Conservation (phyloP, 2,113 vertebrate species). For the Leucoraja erinaceus region DNA sequence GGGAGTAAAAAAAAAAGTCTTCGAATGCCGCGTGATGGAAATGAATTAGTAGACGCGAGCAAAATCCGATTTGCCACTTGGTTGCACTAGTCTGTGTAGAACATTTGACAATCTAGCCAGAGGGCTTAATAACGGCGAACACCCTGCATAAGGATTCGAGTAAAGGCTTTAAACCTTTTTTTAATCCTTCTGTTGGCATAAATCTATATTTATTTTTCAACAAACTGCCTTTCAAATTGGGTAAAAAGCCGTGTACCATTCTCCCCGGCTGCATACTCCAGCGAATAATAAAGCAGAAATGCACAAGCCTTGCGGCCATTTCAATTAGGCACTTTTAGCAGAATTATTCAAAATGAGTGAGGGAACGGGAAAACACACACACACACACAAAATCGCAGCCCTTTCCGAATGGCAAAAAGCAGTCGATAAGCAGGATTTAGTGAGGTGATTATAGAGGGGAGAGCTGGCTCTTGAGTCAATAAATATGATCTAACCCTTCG, state of each 20-base stretch:
- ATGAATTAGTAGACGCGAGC: not conserved
- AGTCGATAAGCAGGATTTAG: not conserved
- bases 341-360: slow-evolving; percentile 17
- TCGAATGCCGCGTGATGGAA: not conserved
- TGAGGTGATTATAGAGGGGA: not conserved
- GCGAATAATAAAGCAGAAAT: not conserved
- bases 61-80: slow-evolving; percentile 33
- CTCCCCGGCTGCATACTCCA: not conserved
- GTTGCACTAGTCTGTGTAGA: not conserved
- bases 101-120: slow-evolving; percentile 22
- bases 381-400: not conserved
- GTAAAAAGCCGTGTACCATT: not conserved
- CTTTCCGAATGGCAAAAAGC: not conserved
- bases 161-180: not conserved
- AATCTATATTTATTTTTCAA: slow-evolving; percentile 37
- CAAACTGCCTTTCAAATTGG: slow-evolving; percentile 4
- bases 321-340: slow-evolving; percentile 25
- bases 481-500: too few species aligned
- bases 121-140: slow-evolving; percentile 29
- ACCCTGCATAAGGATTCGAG: not conserved
- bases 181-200: slow-evolving; percentile 31
- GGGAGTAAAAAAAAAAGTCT: not conserved
- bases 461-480: not conserved
- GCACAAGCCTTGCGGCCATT: not conserved
- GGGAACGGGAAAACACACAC: too few species aligned